Evolutionary conservation across 2,113 vertebrate genomes (phyloP), one percentile per base, ranked within the genome.

Genomic region (Perognathus longimembris): DNA sequence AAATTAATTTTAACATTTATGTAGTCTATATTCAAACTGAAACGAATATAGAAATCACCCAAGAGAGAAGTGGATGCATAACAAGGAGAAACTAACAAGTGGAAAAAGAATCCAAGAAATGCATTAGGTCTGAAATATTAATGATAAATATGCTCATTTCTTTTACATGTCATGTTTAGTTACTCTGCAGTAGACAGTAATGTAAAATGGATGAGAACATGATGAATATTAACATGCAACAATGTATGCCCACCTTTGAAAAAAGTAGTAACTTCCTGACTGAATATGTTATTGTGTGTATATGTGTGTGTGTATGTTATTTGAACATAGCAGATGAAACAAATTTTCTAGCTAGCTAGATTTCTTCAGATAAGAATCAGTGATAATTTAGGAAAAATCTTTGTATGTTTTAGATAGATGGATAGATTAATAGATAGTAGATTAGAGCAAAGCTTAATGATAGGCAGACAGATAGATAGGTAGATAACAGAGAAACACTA

Each of bases 1-100:
- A 94, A 90, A 45, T 85, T n/a, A 92, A 26, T 5, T 11, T 42
- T 18, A 12, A 74, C 77, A 88, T 80, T 75, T 85, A 36, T 67
- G 54, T 21, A 28, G 9, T 42, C 4, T 81, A 1, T 18, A 79
- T 70, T 90, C n/a, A 92, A 50, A 88, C 18, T 1, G 3, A 88
- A 80, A 74, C 12, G 45, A 81, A 50, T 84, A 82, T 32, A 15
- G 21, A 92, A 71, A 85, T 73, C 26, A 88, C 30, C 9, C 21
- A 73, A 24, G n/a, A 11, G n/a, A 57, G 54, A n/a, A 81, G 4
- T 63, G 64, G 30, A 11, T 86, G 24, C 11, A n/a, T 34, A 93
- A 42, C 10, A 6, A 79, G 57, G 61, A 82, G 34, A 73, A 18
- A 61, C 5, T 12, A 85, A 11, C 28, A 32, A 75, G 18, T 54